A percentile compares a stretch with the other conserved stretches of the same genome.
phyloP scores from a whole-genome alignment of 2,888 invertebrate genomes.

The Dasypolia templi region DNA sequence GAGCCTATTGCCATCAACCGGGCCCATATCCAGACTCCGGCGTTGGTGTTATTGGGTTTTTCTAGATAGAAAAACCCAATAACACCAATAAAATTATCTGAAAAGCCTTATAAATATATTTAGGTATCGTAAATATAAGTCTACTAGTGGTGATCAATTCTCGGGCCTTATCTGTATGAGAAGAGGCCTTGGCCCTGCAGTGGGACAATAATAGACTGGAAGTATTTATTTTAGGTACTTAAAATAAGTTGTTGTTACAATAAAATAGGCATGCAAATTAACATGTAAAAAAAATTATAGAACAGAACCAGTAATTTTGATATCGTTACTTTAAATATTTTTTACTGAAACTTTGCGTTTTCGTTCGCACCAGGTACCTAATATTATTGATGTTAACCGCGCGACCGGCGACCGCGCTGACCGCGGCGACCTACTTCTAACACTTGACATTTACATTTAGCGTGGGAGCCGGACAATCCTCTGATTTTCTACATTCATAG shows the following conservation, averaged over 20 bases:
- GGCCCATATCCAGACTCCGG: no score
- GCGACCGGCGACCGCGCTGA: neutral
- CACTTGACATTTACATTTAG: constrained; percentile 56
- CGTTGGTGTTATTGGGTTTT: no score
- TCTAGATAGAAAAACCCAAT: no score
- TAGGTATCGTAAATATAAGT: neutral
- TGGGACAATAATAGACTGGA: neutral
- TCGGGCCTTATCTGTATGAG: no score
- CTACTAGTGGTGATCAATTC: no score
- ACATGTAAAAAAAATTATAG: neutral
- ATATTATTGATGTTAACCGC: neutral
- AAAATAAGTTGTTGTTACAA: neutral
- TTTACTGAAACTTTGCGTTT: neutral
- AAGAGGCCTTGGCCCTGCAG: no score
- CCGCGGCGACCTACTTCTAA: constrained; percentile 40
- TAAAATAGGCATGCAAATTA: neutral
- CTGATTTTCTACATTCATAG: constrained; percentile 28
- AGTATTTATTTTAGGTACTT: neutral
- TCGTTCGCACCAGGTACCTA: constrained; percentile 1
- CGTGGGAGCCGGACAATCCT: constrained; percentile 31
- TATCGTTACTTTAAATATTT: neutral
- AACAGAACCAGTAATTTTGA: neutral
- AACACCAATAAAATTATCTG: no score
- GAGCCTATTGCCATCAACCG: no score
- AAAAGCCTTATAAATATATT: neutral